Conservation (phyloP, 2,888 invertebrate genomes). For the Arge pagana region DNA sequence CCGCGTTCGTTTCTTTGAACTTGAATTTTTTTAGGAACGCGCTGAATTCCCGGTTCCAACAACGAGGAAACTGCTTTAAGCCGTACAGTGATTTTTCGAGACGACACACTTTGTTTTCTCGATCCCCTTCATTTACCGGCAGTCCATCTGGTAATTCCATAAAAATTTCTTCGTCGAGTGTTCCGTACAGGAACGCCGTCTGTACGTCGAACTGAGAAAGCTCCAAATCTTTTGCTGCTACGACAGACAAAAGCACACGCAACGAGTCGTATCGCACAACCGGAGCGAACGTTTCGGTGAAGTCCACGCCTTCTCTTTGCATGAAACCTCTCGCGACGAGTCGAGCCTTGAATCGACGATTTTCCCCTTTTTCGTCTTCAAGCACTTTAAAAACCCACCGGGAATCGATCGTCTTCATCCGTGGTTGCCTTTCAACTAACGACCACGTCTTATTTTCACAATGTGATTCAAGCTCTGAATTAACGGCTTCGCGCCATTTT, state of each 20-base stretch:
- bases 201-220: too few species aligned
- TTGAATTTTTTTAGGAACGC: too few species aligned
- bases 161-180: too few species aligned
- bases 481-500: conserved; percentile 11
- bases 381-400: conserved; percentile 23
- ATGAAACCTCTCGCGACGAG: conserved; percentile 22
- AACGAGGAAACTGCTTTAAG: too few species aligned
- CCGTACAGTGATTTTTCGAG: too few species aligned
- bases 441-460: conserved; percentile 23
- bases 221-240: not conserved
- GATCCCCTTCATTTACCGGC: too few species aligned
- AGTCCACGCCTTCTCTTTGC: conserved; percentile 24
- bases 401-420: conserved; percentile 22
- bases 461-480: conserved; percentile 15
- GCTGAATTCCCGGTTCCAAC: too few species aligned
- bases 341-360: conserved; percentile 22
- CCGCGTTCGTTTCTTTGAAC: too few species aligned
- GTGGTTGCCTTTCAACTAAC: conserved; percentile 12
- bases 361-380: conserved; percentile 8
- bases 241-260: conserved; percentile 2
- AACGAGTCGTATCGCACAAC: conserved; percentile 27
- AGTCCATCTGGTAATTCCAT: too few species aligned
- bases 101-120: too few species aligned
- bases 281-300: conserved; percentile 22
- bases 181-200: conserved; percentile 17